Evolutionary conservation across 2,113 vertebrate species (phyloP).

Genomic region (Natator depressus): DNA sequence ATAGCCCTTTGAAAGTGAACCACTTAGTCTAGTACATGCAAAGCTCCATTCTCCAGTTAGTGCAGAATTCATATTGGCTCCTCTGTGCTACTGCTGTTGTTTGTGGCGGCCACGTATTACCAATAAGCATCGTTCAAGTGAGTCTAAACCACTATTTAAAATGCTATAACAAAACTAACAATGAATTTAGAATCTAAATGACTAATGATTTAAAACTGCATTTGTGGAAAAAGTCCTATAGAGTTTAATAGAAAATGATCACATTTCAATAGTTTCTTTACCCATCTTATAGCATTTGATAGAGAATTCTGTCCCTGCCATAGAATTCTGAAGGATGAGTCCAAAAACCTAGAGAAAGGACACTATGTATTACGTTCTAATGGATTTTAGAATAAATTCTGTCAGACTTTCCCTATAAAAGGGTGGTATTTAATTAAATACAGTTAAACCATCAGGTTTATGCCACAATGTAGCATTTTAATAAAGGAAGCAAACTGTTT

Average conservation of each 20-base stretch:
- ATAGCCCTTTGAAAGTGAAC: conserved; percentile 37
- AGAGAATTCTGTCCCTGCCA: not conserved
- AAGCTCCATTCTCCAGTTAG: conserved; percentile 22
- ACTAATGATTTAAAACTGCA: not conserved
- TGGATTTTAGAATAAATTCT: not conserved
- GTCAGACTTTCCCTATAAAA: not conserved
- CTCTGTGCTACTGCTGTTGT: not conserved
- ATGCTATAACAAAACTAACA: not conserved
- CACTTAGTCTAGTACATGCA: not conserved
- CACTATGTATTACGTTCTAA: not conserved
- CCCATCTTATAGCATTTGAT: not conserved
- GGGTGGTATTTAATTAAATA: not conserved
- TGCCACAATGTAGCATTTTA: not conserved
- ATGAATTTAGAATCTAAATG: not conserved
- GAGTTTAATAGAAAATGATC: not conserved
- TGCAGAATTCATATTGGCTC: conserved; percentile 1
- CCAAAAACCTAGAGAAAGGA: not conserved
- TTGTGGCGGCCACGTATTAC: conserved; percentile 7
- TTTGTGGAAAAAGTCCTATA: not conserved
- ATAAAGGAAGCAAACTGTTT: not conserved
- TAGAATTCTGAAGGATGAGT: not conserved
- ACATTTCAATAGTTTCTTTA: not conserved
- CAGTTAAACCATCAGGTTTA: not conserved
- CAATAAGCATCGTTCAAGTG: not conserved
- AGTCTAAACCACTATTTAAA: conserved; percentile 13